phyloP scores from a whole-genome alignment of 2,888 invertebrate genomes.

The Camponotus fellah region DNA sequence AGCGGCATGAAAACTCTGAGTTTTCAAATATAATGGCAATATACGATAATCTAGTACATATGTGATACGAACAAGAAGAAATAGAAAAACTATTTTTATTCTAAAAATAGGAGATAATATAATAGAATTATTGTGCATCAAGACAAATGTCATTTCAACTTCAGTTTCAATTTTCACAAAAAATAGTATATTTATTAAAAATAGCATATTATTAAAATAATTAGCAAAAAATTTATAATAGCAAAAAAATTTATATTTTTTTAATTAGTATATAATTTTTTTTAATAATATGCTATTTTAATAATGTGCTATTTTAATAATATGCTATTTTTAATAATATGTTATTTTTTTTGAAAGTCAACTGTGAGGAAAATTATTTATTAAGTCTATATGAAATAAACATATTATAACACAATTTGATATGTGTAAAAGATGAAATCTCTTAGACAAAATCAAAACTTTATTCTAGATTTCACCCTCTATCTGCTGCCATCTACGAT shows the following conservation, averaged over 20 bases:
- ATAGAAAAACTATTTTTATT: neutral
- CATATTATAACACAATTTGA: neutral
- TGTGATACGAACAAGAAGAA: neutral
- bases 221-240: no score
- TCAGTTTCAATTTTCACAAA: no score
- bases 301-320: neutral
- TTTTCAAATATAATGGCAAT: slow-evolving; percentile 6
- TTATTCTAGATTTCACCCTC: neutral
- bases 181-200: no score
- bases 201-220: no score
- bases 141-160: neutral
- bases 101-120: neutral
- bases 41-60: neutral
- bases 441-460: neutral
- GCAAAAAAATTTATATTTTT: neutral
- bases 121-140: neutral
- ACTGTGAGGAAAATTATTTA: neutral
- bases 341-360: neutral
- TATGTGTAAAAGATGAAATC: neutral
- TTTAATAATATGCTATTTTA: neutral
- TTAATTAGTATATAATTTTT: neutral
- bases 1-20: slow-evolving; percentile 11
- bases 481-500: neutral
- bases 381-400: neutral
- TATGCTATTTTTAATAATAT: neutral